Evolutionary conservation across 2,113 vertebrate genomes (phyloP).

Genomic region (Chlamydotis undulata): DNA sequence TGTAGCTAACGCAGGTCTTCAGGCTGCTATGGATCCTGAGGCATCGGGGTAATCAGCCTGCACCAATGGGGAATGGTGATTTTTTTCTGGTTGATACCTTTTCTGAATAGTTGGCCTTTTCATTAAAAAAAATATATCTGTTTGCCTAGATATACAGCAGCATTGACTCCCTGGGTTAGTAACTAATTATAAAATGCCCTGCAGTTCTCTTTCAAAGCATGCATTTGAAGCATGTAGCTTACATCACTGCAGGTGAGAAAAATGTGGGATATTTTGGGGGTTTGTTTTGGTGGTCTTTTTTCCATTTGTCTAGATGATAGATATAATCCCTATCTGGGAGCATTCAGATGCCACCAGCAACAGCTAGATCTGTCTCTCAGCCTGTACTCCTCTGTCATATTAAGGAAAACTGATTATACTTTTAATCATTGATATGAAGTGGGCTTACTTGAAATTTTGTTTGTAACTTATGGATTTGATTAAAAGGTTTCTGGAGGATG

Average conservation of each 20-base stretch:
- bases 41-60: not conserved
- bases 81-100: slow-evolving; percentile 10
- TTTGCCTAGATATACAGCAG: not conserved
- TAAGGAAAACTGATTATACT: not conserved
- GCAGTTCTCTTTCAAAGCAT: slow-evolving; percentile 23
- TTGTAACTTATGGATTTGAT: not conserved
- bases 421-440: not conserved
- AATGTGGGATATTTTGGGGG: not conserved
- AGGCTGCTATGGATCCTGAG: not conserved
- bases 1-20: not conserved
- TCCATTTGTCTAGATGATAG: not conserved
- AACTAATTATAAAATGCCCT: slow-evolving; percentile 45
- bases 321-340: not conserved
- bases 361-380: not conserved
- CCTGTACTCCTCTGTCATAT: not conserved
- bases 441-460: not conserved
- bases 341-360: not conserved
- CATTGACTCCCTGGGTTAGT: not conserved
- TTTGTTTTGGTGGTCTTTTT: not conserved
- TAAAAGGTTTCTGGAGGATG: not conserved
- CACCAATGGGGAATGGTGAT: not conserved
- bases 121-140: not conserved
- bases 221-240: not conserved
- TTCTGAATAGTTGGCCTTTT: not conserved
- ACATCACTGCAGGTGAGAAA: not conserved